These are phyloP conservation scores for Diadegma fenestrale DNA, from an alignment of 2,888 invertebrate genomes.

Conservation along the genomic window DNA sequence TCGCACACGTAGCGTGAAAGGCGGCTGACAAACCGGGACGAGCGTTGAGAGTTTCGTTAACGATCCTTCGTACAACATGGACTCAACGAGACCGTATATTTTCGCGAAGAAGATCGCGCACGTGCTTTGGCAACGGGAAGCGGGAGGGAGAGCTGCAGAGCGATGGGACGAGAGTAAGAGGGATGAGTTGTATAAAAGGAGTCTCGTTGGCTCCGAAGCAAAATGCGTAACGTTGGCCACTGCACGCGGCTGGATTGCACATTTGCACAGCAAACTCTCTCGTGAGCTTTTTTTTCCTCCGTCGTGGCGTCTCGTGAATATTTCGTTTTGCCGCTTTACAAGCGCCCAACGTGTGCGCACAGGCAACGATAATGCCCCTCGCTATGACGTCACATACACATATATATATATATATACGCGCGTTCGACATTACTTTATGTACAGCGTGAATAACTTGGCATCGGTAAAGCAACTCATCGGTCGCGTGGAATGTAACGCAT, in stretches of 20 bases:
- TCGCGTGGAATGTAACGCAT: slow-evolving; percentile 77
- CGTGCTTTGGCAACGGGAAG: slow-evolving; percentile 50
- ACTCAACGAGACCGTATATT: slow-evolving; percentile 72
- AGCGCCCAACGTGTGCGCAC: slow-evolving; percentile 68
- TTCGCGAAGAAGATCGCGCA: slow-evolving; percentile 57
- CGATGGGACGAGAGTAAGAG: slow-evolving; percentile 20
- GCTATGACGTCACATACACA: slow-evolving; percentile 47
- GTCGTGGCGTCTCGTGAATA: slow-evolving; percentile 56
- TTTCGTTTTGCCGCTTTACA: slow-evolving; percentile 77
- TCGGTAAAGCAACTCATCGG: slow-evolving; percentile 44
- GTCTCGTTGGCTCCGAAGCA: slow-evolving; percentile 26
- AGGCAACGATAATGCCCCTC: slow-evolving; percentile 52
- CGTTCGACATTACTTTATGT: slow-evolving; percentile 65
- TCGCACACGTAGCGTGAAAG: slow-evolving; percentile 70
- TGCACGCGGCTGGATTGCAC: slow-evolving; percentile 39
- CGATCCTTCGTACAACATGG: slow-evolving; percentile 68
- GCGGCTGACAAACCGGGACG: slow-evolving; percentile 76
- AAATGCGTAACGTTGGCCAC: slow-evolving; percentile 51
- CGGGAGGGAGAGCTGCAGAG: too few species aligned
- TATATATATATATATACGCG: slow-evolving; percentile 39
- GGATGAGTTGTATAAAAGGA: slow-evolving; percentile 36
- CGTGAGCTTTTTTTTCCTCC: background rate
- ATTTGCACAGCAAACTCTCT: slow-evolving; percentile 40
- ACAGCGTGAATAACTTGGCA: slow-evolving; percentile 63
- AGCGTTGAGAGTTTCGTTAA: slow-evolving; percentile 77